These are phyloP conservation scores for Lepidocolaptes lacrymiger DNA, from an alignment of 2,797 vertebrate species.

Conservation along the genomic window DNA sequence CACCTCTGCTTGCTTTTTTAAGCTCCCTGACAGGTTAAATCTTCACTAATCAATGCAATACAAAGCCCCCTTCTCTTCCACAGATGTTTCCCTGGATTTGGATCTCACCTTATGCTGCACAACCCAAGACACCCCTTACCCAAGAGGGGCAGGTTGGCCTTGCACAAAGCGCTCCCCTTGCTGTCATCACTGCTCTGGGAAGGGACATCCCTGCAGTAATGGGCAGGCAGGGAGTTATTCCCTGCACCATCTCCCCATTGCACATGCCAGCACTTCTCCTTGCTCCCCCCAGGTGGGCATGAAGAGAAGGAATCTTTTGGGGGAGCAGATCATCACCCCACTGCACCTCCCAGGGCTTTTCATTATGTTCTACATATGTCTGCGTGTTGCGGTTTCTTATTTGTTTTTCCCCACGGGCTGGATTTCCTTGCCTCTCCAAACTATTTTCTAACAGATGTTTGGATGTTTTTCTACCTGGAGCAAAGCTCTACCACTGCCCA, in stretches of 20 bases:
- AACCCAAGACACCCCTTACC: accelerated
- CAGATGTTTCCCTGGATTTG: background rate
- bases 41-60: accelerated
- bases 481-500: background rate
- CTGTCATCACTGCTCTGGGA: accelerated
- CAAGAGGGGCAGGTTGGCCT: background rate
- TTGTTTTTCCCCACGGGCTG: background rate
- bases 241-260: background rate
- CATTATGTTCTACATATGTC: background rate
- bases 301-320: background rate
- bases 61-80: background rate
- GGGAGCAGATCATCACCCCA: background rate
- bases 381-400: background rate
- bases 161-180: accelerated
- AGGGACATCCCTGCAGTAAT: background rate
- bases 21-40: background rate
- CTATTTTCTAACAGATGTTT: background rate
- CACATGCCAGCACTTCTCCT: background rate
- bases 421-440: background rate
- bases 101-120: background rate
- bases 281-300: background rate
- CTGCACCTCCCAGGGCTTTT: background rate
- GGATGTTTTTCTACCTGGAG: slow-evolving; percentile 20
- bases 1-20: background rate
- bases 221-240: background rate